phyloP scores from a whole-genome alignment of 2,888 invertebrate genomes.

The Idaea aversata region DNA sequence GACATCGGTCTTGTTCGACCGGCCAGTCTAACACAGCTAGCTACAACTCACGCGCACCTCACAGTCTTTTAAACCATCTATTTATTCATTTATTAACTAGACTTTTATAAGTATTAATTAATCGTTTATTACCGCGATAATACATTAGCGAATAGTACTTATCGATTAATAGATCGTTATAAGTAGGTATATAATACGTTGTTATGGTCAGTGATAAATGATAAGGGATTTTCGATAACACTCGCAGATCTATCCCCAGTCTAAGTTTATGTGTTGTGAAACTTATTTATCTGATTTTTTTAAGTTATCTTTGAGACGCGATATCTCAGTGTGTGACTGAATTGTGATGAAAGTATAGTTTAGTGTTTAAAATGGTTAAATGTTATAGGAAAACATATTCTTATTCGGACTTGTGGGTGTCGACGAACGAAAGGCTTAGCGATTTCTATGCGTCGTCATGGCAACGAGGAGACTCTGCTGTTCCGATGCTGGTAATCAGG shows the following conservation, averaged over 20 bases:
- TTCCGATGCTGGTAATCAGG: conserved; percentile 58
- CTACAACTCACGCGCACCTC: neutral
- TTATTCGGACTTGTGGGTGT: conserved; percentile 63
- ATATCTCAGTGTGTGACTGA: conserved; percentile 8
- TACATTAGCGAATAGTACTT: neutral
- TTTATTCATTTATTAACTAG: neutral
- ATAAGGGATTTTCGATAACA: conserved; percentile 45
- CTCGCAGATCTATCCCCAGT: conserved; percentile 27
- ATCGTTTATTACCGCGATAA: neutral
- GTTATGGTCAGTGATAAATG: conserved; percentile 36
- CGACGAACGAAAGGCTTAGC: conserved; percentile 55
- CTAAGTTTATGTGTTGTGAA: conserved; percentile 35
- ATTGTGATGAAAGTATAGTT: conserved; percentile 12
- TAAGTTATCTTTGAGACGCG: conserved; percentile 22
- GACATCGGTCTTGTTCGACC: conserved; percentile 10
- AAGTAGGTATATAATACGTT: conserved; percentile 1
- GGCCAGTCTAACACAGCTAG: neutral
- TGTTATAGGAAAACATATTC: conserved; percentile 55
- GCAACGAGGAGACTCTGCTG: conserved; percentile 65
- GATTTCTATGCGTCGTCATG: conserved; percentile 71
- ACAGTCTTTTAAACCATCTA: neutral
- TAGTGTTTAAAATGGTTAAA: conserved; percentile 63
- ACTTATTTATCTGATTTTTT: conserved; percentile 26
- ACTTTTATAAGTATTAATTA: neutral
- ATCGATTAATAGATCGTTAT: neutral